These are phyloP conservation scores for Eledone cirrhosa DNA, from an alignment of 2,888 invertebrate species.

Conservation along the genomic window DNA sequence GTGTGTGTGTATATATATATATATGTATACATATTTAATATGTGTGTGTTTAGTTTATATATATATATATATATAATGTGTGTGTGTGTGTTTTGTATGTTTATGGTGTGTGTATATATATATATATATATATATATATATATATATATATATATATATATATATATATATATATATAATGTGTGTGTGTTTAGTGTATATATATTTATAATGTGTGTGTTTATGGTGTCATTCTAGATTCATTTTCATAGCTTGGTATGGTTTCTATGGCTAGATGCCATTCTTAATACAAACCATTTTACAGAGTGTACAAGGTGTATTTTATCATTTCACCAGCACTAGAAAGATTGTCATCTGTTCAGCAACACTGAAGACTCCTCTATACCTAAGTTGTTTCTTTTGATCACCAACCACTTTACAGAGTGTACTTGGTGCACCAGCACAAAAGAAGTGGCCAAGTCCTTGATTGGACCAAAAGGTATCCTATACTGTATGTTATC, in stretches of 20 bases:
- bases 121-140: background rate
- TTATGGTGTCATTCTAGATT: background rate
- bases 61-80: background rate
- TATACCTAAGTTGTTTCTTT: no score
- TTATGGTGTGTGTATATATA: background rate
- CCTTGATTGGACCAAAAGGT: no score
- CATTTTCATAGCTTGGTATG: background rate
- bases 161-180: background rate
- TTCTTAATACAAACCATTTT: no score
- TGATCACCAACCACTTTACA: no score
- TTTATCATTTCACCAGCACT: no score
- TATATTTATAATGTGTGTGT: background rate
- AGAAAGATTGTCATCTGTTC: no score
- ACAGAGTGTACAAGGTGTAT: no score
- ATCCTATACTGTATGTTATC: no score
- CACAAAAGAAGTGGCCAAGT: no score
- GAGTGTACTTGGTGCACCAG: no score
- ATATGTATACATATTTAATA: background rate
- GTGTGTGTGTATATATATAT: background rate
- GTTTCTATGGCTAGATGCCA: no score
- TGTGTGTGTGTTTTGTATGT: background rate
- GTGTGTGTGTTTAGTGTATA: background rate
- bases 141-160: background rate
- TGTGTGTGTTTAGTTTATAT: background rate
- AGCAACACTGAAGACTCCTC: no score